Evolutionary conservation across 2,888 invertebrate genomes (phyloP), one percentile per base, ranked within the genome.

Genomic region (Diloba caeruleocephala): DNA sequence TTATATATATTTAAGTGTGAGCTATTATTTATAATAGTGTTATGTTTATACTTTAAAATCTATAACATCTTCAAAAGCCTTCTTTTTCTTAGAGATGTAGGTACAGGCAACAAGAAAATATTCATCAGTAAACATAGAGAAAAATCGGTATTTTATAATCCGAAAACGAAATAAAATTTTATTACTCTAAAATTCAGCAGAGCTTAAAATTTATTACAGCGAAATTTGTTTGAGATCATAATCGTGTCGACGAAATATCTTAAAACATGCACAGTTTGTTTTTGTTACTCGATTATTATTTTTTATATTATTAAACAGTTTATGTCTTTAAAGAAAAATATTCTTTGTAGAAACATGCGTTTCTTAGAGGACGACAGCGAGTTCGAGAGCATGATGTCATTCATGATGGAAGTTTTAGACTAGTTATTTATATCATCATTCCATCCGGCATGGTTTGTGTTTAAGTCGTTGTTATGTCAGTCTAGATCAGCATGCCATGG

Each of bases 151-250:
- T 3, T 33, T 12, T 14, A 15, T 28, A 49, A 13, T 15, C 31
- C 15, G 46, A 32, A 19, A 32, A 33, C 12, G 5, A 36, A 53
- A 46, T 57, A 57, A 46, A 59, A 32, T 50, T 53, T 58, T 54
- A 68, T 54, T 28, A 52, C 51, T 67, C 46, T 14, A 56, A 60
- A 60, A 62, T 57, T 48, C 41, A 46, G 29, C 43, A 12, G 5
- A 59, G 39, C 46, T 54, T 33, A 34, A 42, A 49, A 55, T 55
- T 33, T 67, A 41, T 39, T 57, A 19, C 19, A 43, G 43, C 25
- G 9, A 68, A 58, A 52, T 52, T 41, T 66, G 42, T 62, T 68
- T 36, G 38, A 57, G 57, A 60, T 69, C 56, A 44, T 63, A 53
- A 68, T 64, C 51, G 29, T 23, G 46, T 26, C 10, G 23, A 10